Evolutionary conservation across 2,888 invertebrate species (phyloP), one percentile per base, ranked within the genome.

Genomic region (Ethmia dodecea): DNA sequence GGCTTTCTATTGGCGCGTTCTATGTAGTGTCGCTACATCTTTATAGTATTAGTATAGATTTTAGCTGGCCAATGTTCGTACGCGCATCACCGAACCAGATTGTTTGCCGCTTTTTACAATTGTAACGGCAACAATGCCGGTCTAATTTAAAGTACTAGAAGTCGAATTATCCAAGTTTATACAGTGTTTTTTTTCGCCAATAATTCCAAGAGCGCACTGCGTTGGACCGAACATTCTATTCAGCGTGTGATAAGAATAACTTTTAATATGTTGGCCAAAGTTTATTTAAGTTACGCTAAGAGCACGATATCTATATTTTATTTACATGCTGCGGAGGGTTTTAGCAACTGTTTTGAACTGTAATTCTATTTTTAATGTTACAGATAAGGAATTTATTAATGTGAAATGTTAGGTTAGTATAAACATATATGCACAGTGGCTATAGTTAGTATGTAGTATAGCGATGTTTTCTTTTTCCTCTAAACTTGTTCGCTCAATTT

Each of bases 191-290:
- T n/a, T n/a, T n/a, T n/a, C n/a, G n/a, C 22, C 9, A 22, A 8
- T n/a, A 22, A n/a, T 22, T n/a, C 22, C 1, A 3, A n/a, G 1
- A 22, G n/a, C n/a, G 22, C 8, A n/a, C 22, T 8, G 22, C n/a
- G 9, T 9, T 22, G 22, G 5, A 22, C 22, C 12, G 5, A 32
- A 55, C 47, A 49, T 58, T 69, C 56, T 64, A 52, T 54, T 50
- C 42, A 55, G 50, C 51, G 50, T 72, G 71, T 72, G 73, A 72
- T 74, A 72, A 59, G 53, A n/a, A n/a, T n/a, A n/a, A n/a, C n/a
- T n/a, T 60, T 59, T 56, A 51, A 59, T 54, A 49, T 60, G 52
- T 66, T 68, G 54, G 70, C 78, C 80, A 80, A 79, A 80, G 77
- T 76, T 72, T 75, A 72, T 70, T 71, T 74, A 62, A 72, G 64